phyloP scores from a whole-genome alignment of 2,113 vertebrate genomes.

The Centropus unirufus region DNA sequence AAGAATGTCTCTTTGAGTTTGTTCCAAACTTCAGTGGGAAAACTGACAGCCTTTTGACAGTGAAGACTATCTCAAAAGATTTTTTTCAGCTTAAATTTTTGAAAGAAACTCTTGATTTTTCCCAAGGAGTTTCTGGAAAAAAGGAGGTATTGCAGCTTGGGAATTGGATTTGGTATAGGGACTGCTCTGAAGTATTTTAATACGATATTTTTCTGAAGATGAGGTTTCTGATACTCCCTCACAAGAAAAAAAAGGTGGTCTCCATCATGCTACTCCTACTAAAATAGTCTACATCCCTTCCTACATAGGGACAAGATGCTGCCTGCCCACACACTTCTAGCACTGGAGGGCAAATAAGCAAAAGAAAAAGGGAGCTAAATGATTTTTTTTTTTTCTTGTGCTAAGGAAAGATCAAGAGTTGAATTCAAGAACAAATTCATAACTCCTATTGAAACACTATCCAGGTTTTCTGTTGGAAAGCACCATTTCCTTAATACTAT shows the following conservation, averaged over 20 bases:
- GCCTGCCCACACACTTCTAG: neutral
- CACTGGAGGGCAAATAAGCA: neutral
- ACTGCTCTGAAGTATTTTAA: neutral
- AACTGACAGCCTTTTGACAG: conserved; percentile 48
- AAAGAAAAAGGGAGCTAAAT: neutral
- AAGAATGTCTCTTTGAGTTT: conserved; percentile 19
- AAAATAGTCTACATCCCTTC: neutral
- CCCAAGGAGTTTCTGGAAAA: neutral
- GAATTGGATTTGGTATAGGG: neutral
- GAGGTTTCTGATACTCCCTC: neutral
- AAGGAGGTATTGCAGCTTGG: neutral
- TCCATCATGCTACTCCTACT: neutral
- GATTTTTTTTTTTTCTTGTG: no score
- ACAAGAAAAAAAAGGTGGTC: neutral
- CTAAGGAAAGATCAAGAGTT: neutral
- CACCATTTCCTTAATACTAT: neutral
- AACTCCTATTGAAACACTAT: neutral
- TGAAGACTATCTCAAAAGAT: conserved; percentile 5
- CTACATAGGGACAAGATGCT: neutral
- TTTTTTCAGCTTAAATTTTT: conserved; percentile 50
- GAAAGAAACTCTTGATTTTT: neutral
- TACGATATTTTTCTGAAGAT: neutral
- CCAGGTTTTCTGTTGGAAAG: neutral
- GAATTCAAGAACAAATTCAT: neutral
- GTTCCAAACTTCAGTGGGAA: conserved; percentile 46